A percentile compares a stretch with the other conserved stretches of the same genome.
These are phyloP conservation scores for Heliconius hortense DNA, from an alignment of 2,888 invertebrate species.

Conservation along the genomic window DNA sequence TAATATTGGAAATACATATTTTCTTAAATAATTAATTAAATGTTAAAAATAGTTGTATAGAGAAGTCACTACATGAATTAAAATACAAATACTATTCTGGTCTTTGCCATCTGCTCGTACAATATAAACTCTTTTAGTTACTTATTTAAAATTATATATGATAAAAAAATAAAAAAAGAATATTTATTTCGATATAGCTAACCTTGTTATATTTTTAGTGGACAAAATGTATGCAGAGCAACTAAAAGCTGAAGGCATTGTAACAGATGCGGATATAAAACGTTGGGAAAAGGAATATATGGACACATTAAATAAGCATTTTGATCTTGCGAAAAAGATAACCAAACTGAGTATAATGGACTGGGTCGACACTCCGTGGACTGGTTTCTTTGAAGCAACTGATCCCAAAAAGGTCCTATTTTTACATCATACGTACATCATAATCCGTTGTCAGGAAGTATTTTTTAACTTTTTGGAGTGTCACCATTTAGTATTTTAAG, in stretches of 20 bases:
- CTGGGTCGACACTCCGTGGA: conserved; percentile 98
- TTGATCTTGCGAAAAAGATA: conserved; percentile 72
- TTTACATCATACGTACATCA: background rate
- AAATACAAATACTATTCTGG: background rate
- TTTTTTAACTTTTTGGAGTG: background rate
- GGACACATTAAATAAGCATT: conserved; percentile 69
- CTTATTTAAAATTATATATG: too few species aligned
- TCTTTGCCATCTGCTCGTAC: background rate
- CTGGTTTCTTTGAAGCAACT: conserved; percentile 90
- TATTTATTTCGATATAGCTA: background rate
- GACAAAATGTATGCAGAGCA: conserved; percentile 88
- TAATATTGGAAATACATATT: background rate
- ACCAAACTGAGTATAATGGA: conserved; percentile 87
- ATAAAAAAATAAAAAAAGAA: too few species aligned
- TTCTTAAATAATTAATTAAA: background rate
- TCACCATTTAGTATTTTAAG: background rate
- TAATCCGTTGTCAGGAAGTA: background rate
- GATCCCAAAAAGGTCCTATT: conserved; percentile 86
- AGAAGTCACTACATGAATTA: background rate
- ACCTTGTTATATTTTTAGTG: conserved; percentile 57
- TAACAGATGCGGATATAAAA: conserved; percentile 86
- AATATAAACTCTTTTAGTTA: too few species aligned
- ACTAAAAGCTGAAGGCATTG: conserved; percentile 87
- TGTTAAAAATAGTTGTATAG: background rate
- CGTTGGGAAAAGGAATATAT: conserved; percentile 71